phyloP scores from a whole-genome alignment of 2,797 vertebrate species.

The Enteromius argenteus region DNA sequence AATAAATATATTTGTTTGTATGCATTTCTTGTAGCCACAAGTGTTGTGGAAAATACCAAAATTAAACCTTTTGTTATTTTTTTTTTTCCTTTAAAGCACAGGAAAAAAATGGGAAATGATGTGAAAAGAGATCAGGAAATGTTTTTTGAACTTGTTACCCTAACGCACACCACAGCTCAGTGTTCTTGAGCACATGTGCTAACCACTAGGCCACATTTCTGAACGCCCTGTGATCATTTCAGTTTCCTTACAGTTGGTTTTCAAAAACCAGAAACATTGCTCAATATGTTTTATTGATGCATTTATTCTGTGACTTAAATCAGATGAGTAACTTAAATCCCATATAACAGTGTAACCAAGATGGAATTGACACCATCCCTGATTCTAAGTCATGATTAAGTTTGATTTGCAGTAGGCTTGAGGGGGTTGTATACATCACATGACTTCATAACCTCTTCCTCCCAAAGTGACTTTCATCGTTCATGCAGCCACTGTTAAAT shows the following conservation, averaged over 20 bases:
- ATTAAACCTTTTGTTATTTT: background rate
- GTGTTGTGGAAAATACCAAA: conserved; percentile 7
- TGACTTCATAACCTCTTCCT: conserved; percentile 26
- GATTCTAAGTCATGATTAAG: background rate
- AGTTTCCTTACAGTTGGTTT: background rate
- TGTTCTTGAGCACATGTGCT: background rate
- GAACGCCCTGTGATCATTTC: background rate
- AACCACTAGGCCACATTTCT: conserved; percentile 1
- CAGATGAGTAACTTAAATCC: conserved; percentile 11
- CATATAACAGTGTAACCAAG: background rate
- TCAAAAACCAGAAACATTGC: background rate
- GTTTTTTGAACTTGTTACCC: background rate
- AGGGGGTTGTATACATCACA: conserved; percentile 12
- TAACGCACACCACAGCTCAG: background rate
- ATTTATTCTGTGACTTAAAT: background rate
- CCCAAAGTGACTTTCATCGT: conserved; percentile 22
- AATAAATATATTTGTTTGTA: background rate
- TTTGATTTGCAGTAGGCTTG: background rate
- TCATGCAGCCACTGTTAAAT: conserved; percentile 45
- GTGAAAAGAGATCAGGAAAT: background rate
- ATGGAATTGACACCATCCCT: background rate
- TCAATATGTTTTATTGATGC: background rate
- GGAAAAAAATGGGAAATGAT: background rate
- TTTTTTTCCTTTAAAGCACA: background rate
- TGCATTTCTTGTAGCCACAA: background rate